Evolutionary conservation across 2,888 invertebrate species (phyloP), one percentile per base, ranked within the genome.

Genomic region (Drosophila birchii): DNA sequence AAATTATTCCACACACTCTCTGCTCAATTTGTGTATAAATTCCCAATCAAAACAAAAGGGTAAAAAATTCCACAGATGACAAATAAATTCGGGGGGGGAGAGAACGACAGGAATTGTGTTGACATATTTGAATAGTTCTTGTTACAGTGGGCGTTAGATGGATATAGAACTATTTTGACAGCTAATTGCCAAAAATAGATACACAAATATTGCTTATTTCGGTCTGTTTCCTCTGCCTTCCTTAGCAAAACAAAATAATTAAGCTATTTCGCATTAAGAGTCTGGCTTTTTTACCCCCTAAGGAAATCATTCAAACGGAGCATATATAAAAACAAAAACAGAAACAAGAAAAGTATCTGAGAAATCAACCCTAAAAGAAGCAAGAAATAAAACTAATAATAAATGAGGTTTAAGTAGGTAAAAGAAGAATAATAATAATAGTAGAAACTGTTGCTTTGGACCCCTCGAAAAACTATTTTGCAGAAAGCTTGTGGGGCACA

Each of bases 221-320:
- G 34, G 34, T 51, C 20, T 51, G 32, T 32, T 32, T 18, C 32
- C 34, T 14, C n/a, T n/a, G 12, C 43, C 18, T 62, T 59, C 9
- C 34, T 16, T 43, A 53, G 64, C 79, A 88, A 86, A 85, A 86
- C 90, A 86, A 86, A 88, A 79, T 75, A 87, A 86, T 86, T 79
- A 76, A 88, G 75, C 75, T 78, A 76, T 75, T 83, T 76, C 58
- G 54, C 75, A 80, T 86, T 80, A 67, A 64, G 36, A 18, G 1
- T 34, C 20, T 55, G 61, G 26, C 43, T 3, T 12, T 14, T 11
- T 14, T n/a, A n/a, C 26, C 23, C 29, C 41, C 20, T 11, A 74
- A 55, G 41, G 39, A 55, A 63, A 57, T 56, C 76, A 68, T 18
- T 12, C 58, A 36, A 56, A 62, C 23, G 47, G 44, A 68, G 32